These are phyloP conservation scores for Spea hammondii DNA, from an alignment of 2,797 vertebrate species.

Conservation along the genomic window DNA sequence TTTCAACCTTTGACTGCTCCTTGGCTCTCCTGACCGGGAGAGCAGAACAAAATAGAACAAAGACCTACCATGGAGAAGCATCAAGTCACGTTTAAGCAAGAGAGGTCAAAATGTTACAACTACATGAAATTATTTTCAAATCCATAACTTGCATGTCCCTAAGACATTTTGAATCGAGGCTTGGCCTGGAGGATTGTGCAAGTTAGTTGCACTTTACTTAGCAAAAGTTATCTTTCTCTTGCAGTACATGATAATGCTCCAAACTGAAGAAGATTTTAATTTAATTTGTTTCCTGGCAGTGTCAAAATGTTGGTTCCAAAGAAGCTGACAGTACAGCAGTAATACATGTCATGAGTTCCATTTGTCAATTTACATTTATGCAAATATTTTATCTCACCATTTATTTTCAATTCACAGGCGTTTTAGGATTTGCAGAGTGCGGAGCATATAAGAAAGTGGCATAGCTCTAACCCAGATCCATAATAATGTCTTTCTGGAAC, in stretches of 20 bases:
- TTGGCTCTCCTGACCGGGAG: not conserved
- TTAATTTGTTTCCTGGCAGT: constrained; percentile 4
- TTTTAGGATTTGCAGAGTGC: constrained; percentile 38
- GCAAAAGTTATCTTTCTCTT: constrained; percentile 12
- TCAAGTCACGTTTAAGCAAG: not conserved
- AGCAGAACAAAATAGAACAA: not conserved
- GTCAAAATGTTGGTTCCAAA: constrained; percentile 17
- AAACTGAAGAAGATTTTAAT: not conserved
- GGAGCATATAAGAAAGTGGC: constrained; percentile 25
- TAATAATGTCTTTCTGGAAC: constrained; percentile 48
- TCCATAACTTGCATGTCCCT: not conserved
- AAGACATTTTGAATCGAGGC: not conserved
- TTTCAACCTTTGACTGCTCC: not conserved
- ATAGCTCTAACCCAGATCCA: constrained; percentile 45
- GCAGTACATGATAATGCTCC: not conserved
- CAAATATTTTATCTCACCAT: constrained; percentile 33
- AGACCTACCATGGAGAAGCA: not conserved
- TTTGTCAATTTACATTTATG: constrained; percentile 41
- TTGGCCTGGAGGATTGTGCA: not conserved
- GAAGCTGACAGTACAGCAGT: constrained; percentile 16
- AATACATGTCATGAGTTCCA: constrained; percentile 29
- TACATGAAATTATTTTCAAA: constrained; percentile 21
- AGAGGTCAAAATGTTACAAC: not conserved
- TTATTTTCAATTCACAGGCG: constrained; percentile 43
- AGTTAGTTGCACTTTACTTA: constrained; percentile 5